Base-by-base conservation (phyloP, 1,140 invertebrate genomes). In the Drosophila mauritiana region DNA sequence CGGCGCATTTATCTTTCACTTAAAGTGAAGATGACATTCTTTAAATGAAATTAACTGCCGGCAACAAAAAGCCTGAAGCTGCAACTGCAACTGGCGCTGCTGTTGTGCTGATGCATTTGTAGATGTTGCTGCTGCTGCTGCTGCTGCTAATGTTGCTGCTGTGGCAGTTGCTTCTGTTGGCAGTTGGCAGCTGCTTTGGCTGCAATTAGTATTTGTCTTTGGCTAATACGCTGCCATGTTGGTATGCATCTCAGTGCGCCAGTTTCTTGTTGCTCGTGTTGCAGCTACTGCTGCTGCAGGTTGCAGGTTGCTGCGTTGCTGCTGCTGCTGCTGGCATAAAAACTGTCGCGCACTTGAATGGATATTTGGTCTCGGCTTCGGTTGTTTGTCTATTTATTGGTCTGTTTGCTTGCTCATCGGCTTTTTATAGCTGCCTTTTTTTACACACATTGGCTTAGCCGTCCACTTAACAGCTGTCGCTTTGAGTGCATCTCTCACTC, bases 1-100 rank as follows among this genome's bases (percentile, higher is more conserved):
- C 52, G 67, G 58, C 62, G 80, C 78, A 86, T 90, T 91, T 91
- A 91, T 91, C 90, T 91, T 91, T 91, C 90, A 91, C 90, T 91
- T 91, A 91, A 91, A 91, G 89, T 91, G 90, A 91, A 91, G 90
- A 91, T 91, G 90, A 90, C 90, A 91, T 91, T 91, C 90, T 91
- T 91, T 88, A 86, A 91, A 91, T 91, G 90, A 91, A 91, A 91
- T 91, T 91, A 91, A 89, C 85, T 90, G 86, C 74, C 78, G 75
- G 72, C 85, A 88, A 83, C 80, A 88, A 89, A 88, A 78, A 69
- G 57, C 84, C 45, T 59, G 43, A 36, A 62, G 69, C 31, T 63
- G 53, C 37, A 39, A 39, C 37, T 39, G 37, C 37, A 39, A 39
- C 84, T 55, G 46, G 39, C 36, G 34, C 61, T 48, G 54, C 56